phyloP scores from a whole-genome alignment of 2,888 invertebrate species.

The Microctonus hyperodae region DNA sequence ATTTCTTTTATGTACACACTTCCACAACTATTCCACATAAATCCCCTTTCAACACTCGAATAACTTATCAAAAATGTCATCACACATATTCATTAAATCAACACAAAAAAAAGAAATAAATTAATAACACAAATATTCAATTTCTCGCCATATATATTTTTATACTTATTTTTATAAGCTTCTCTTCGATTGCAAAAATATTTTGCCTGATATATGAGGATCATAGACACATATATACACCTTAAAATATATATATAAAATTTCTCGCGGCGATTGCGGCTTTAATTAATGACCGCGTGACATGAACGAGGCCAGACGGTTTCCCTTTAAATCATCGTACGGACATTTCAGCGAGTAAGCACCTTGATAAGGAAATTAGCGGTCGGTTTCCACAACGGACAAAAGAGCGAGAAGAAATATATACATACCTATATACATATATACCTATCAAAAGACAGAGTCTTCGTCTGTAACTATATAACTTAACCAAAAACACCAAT shows the following conservation, averaged over 20 bases:
- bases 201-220: slow-evolving; percentile 8
- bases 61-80: too few relatives aligned
- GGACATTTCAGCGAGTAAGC: slow-evolving; percentile 27
- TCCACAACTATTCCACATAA: too few relatives aligned
- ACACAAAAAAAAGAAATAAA: too few relatives aligned
- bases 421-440: too few relatives aligned
- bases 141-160: too few relatives aligned
- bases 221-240: slow-evolving; percentile 20
- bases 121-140: too few relatives aligned
- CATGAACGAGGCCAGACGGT: slow-evolving; percentile 43
- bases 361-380: slow-evolving; percentile 34
- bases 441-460: neutral
- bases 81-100: too few relatives aligned
- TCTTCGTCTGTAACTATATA: too few relatives aligned
- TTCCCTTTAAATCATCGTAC: slow-evolving; percentile 32
- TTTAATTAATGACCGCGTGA: slow-evolving; percentile 47
- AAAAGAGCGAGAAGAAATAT: neutral
- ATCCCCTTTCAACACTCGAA: too few relatives aligned
- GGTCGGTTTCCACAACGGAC: neutral
- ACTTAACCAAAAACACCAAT: too few relatives aligned
- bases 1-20: too few relatives aligned
- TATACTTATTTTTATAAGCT: too few relatives aligned
- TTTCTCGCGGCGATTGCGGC: slow-evolving; percentile 27
- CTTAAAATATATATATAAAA: neutral
- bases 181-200: slow-evolving; percentile 22